Conservation (phyloP, 2,113 vertebrate species). For the Tragulus kanchil region DNA sequence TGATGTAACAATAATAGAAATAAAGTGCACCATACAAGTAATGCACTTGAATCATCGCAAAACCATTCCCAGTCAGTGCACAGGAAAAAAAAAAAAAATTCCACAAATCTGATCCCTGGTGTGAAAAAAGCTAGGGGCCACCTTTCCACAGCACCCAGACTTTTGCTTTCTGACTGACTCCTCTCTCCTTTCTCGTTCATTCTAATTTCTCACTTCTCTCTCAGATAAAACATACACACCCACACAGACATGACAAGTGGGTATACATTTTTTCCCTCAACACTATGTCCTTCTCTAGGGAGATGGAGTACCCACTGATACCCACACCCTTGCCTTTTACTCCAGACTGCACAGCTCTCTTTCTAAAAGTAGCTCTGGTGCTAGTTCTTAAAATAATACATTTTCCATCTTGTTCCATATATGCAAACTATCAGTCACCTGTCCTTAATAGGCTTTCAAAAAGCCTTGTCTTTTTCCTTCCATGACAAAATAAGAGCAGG, state of each 20-base stretch:
- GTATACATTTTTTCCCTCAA: neutral
- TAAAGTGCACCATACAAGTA: neutral
- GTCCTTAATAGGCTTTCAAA: neutral
- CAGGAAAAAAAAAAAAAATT: neutral
- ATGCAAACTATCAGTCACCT: neutral
- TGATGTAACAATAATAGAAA: neutral
- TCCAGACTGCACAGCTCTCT: neutral
- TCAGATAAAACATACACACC: neutral
- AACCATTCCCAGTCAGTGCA: neutral
- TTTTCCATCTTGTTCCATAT: neutral
- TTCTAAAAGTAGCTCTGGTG: neutral
- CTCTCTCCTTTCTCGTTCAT: neutral
- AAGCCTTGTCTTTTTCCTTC: neutral
- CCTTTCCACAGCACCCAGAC: neutral
- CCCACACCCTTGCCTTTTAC: neutral
- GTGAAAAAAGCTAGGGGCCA: neutral
- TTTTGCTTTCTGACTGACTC: neutral
- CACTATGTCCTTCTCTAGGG: too few relatives aligned
- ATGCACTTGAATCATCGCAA: neutral
- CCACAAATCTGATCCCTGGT: neutral
- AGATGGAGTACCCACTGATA: neutral
- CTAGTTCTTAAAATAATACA: neutral
- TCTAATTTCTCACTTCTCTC: neutral
- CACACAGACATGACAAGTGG: neutral
- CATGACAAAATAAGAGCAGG: neutral